A percentile compares a stretch with the other conserved stretches of the same genome.
Conservation (phyloP, 2,888 invertebrate genomes). For the Aphelenchoides bicaudatus region DNA sequence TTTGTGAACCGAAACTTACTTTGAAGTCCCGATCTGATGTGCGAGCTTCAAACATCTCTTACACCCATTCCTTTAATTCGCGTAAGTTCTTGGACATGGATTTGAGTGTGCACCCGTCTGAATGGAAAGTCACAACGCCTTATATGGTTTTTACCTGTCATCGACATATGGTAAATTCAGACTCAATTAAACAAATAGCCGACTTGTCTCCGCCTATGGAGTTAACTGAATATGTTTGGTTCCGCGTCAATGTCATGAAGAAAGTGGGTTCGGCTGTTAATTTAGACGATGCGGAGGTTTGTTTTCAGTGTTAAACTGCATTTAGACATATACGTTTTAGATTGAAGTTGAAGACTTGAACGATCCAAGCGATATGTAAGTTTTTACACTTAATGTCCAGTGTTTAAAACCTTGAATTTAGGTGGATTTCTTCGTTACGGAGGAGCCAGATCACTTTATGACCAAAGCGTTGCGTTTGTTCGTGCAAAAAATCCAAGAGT, state of each 20-base stretch:
- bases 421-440: constrained; percentile 50
- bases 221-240: constrained; percentile 47
- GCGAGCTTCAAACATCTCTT: constrained; percentile 31
- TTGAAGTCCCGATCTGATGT: constrained; percentile 38
- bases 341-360: constrained; percentile 46
- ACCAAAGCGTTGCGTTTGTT: constrained; percentile 53
- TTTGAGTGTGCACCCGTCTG: constrained; percentile 47
- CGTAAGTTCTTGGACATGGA: constrained; percentile 48
- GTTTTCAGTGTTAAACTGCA: background rate
- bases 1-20: constrained; percentile 47
- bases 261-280: constrained; percentile 29
- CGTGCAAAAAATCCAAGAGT: constrained; percentile 40
- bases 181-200: constrained; percentile 25
- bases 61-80: constrained; percentile 34
- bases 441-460: constrained; percentile 52
- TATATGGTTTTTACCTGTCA: constrained; percentile 55
- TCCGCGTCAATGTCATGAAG: constrained; percentile 45
- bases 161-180: constrained; percentile 39
- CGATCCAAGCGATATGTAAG: constrained; percentile 35
- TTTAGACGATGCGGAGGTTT: constrained; percentile 38
- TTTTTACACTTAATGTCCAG: too few species aligned
- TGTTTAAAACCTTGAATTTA: too few species aligned
- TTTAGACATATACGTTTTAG: constrained; percentile 31
- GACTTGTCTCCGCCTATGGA: constrained; percentile 37
- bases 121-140: constrained; percentile 39